These are phyloP conservation scores for Chaetops frenatus DNA, from an alignment of 2,113 vertebrate genomes.

Conservation along the genomic window DNA sequence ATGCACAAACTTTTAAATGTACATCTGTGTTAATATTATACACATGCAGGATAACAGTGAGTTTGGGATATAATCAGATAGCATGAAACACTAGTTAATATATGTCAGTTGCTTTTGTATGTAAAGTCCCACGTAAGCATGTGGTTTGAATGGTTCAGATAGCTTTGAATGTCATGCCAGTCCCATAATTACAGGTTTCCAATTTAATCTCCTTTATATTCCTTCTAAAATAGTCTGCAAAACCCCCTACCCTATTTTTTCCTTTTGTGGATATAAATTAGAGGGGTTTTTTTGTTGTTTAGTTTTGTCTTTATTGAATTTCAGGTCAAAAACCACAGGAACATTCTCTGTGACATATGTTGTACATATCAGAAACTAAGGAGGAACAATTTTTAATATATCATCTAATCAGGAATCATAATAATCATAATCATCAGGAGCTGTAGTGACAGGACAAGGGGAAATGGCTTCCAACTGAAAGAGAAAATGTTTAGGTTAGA, in stretches of 20 bases:
- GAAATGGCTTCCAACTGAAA: background rate
- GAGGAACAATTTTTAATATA: background rate
- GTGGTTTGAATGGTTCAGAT: background rate
- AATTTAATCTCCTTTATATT: background rate
- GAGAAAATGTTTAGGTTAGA: background rate
- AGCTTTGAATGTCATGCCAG: background rate
- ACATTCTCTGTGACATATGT: background rate
- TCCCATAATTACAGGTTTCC: background rate
- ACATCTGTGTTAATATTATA: background rate
- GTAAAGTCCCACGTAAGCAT: background rate
- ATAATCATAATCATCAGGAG: background rate
- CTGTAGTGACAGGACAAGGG: background rate
- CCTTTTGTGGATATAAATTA: background rate
- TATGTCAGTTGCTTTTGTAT: background rate
- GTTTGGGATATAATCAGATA: background rate
- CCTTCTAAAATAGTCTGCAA: background rate
- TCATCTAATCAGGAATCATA: background rate
- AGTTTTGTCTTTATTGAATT: background rate
- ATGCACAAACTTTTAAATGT: background rate
- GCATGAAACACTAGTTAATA: background rate
- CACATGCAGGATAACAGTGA: background rate
- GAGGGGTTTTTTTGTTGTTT: background rate
- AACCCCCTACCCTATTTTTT: accelerated
- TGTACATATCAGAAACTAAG: background rate
- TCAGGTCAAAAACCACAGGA: background rate